These are phyloP conservation scores for Xerus rutilus DNA, from an alignment of 2,797 vertebrate species.

Conservation along the genomic window DNA sequence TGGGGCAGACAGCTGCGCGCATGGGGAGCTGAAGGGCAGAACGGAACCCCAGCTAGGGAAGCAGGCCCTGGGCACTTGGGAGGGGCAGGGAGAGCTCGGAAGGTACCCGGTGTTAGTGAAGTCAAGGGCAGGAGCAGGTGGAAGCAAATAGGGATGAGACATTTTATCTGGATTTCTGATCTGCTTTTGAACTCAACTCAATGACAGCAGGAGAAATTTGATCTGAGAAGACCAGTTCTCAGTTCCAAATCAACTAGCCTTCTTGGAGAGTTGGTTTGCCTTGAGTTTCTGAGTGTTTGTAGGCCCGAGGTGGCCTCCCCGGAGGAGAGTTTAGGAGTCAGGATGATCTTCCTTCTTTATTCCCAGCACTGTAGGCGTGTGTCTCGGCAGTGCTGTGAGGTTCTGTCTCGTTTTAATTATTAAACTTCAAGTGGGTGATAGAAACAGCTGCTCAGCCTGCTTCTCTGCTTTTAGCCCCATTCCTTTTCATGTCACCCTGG, in stretches of 20 bases:
- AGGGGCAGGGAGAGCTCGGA: too few species aligned
- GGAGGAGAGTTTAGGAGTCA: background rate
- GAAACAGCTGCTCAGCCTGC: background rate
- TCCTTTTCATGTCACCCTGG: background rate
- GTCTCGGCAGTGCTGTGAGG: background rate
- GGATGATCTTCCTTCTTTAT: background rate
- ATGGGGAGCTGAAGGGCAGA: too few species aligned
- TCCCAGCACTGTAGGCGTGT: background rate
- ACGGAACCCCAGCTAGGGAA: rapidly evolving
- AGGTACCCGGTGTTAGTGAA: background rate
- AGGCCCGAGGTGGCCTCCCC: background rate
- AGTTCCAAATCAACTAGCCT: background rate
- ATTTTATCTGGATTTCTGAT: background rate
- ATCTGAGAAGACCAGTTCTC: background rate
- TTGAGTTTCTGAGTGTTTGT: background rate
- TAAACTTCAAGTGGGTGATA: background rate
- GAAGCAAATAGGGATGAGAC: background rate
- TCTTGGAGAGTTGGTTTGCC: background rate
- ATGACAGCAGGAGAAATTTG: background rate
- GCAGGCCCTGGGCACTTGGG: background rate
- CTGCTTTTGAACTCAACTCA: background rate
- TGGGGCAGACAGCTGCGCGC: rapidly evolving
- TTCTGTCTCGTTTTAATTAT: background rate
- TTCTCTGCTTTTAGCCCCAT: background rate
- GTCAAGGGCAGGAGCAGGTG: background rate